Conservation (phyloP, 2,797 vertebrate genomes). For the Xiphorhynchus erythropygius region DNA sequence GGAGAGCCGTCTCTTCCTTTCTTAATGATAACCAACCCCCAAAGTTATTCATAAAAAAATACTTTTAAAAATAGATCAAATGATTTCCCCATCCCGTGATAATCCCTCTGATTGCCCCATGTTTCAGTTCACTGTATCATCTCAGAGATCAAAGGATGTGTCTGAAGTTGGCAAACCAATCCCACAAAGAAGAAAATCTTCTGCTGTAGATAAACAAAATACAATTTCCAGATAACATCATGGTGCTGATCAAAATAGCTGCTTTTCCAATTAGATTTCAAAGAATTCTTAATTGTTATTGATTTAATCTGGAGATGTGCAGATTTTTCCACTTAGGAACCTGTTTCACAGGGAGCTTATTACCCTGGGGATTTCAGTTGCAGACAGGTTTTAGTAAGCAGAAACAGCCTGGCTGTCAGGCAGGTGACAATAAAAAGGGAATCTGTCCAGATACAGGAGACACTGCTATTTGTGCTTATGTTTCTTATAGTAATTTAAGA, state of each 20-base stretch:
- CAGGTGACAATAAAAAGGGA: slow-evolving; percentile 59
- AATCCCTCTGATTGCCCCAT: slow-evolving; percentile 57
- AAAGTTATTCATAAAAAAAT: slow-evolving; percentile 61
- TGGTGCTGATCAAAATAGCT: slow-evolving; percentile 60
- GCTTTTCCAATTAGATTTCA: slow-evolving; percentile 71
- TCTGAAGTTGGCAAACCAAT: slow-evolving; percentile 52
- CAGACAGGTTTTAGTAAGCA: slow-evolving; percentile 55
- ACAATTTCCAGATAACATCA: slow-evolving; percentile 71
- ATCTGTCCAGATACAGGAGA: slow-evolving; percentile 28
- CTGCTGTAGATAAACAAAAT: slow-evolving; percentile 68
- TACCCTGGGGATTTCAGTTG: slow-evolving; percentile 23
- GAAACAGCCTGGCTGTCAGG: slow-evolving; percentile 46
- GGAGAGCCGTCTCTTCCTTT: slow-evolving; percentile 31
- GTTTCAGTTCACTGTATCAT: slow-evolving; percentile 64
- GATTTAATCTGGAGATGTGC: slow-evolving; percentile 66
- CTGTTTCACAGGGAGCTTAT: slow-evolving; percentile 53
- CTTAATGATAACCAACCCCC: slow-evolving; percentile 51
- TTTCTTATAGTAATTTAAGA: slow-evolving; percentile 34
- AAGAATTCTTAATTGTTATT: slow-evolving; percentile 73
- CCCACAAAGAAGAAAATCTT: slow-evolving; percentile 43
- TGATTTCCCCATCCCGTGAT: slow-evolving; percentile 41
- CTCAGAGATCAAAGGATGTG: slow-evolving; percentile 65
- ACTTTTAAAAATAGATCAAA: slow-evolving; percentile 72
- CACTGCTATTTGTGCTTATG: slow-evolving; percentile 19
- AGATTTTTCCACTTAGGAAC: slow-evolving; percentile 52